Base-by-base conservation (phyloP, 2,113 vertebrate species). In the Sprattus sprattus region DNA sequence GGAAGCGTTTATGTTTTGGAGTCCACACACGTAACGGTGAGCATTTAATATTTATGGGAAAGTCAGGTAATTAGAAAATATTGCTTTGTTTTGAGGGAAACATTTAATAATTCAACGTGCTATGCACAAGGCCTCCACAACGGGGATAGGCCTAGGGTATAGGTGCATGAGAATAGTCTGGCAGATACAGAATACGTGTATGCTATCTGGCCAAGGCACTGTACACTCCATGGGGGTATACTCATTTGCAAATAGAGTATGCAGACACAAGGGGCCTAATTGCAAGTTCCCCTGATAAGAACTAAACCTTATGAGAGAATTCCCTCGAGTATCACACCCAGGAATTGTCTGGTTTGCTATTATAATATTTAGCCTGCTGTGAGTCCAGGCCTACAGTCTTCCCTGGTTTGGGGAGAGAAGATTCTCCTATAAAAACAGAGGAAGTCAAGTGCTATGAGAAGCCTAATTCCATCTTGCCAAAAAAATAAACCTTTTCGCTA, bases 91-190 rank as follows among this genome's bases (percentile, higher is more conserved):
- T 86, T 44, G 46, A 75, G 67, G 28, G n/a, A 80, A 85, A 71
- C 28, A 60, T 44, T 88, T 84, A 86, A 86, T 88, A 86, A 86
- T 83, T 88, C 50, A 84, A 81, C 32, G 6, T 54, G 52, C 83
- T 86, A 22, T 13, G 28, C 28, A 57, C 13, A 4, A 32, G 13
- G 9, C 67, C 67, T 39, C 67, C 67, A 75, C 32, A 75, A 39
- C 28, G 39, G 32, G 28, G 28, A 11, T 39, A 75, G 9, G 67
- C 28, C 8, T 75, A 1, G 5, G 11, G 22, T 67, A 32, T 75
- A 28, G 11, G 28, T 75, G 28, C 67, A 75, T 9, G 67, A 32
- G 28, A 75, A 75, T 10, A 13, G 25, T 75, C 39, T 75, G 67
- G 67, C 67, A 75, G 28, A 28, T 75, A 32, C 67, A 75, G 67